Conservation (phyloP, 2,113 vertebrate genomes). For the Chinchilla lanigera region DNA sequence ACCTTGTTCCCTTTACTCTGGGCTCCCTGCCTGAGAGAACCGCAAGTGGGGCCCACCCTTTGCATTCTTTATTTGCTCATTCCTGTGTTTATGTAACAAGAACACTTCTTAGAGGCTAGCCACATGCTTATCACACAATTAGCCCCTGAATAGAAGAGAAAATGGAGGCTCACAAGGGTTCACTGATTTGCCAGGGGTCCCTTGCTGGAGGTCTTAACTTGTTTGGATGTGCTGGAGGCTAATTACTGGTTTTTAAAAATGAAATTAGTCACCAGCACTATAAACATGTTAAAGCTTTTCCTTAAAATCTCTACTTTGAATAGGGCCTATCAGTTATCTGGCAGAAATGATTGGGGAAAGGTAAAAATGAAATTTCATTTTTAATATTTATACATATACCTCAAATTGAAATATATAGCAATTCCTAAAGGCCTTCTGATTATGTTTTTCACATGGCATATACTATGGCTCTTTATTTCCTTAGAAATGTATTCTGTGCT, state of each 20-base stretch:
- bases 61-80: neutral
- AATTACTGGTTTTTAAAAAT: slow-evolving; percentile 4
- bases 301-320: slow-evolving; percentile 15
- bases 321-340: neutral
- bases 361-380: slow-evolving; percentile 23
- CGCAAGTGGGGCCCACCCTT: neutral
- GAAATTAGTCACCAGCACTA: slow-evolving; percentile 26
- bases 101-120: neutral
- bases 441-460: slow-evolving; percentile 30
- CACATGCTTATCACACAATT: neutral
- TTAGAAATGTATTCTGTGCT: neutral
- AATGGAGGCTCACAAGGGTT: neutral
- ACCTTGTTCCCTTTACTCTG: neutral
- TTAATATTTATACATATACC: slow-evolving; percentile 1
- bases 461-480: neutral
- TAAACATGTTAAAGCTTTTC: slow-evolving; percentile 25
- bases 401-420: slow-evolving; percentile 34
- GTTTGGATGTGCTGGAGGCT: neutral
- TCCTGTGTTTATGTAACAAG: neutral
- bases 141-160: neutral
- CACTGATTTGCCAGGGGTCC: neutral
- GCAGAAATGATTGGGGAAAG: slow-evolving; percentile 26
- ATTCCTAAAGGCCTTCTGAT: neutral
- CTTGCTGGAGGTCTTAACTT: neutral
- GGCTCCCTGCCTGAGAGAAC: neutral